A percentile compares a stretch with the other conserved stretches of the same genome.
These are phyloP conservation scores for Drosophila murphyi DNA, from an alignment of 1,140 invertebrate genomes.

Conservation along the genomic window DNA sequence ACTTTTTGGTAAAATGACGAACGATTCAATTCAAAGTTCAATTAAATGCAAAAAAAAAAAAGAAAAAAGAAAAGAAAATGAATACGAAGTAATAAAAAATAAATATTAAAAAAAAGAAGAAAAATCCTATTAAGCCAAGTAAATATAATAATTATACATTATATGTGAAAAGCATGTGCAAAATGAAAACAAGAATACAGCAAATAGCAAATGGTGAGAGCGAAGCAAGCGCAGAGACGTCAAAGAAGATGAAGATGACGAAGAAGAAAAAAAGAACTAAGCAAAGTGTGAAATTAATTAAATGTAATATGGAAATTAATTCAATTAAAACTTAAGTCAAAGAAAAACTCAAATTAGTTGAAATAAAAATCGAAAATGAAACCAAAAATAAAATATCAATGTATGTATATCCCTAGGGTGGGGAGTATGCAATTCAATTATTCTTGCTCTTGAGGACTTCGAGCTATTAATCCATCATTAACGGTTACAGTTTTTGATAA, in stretches of 20 bases:
- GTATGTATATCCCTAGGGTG: no score
- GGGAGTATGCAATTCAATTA: no score
- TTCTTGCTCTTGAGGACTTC: no score
- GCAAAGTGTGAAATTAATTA: slow-evolving; percentile 61
- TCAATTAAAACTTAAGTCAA: slow-evolving; percentile 52
- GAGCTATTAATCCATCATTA: no score
- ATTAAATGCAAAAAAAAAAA: slow-evolving; percentile 55
- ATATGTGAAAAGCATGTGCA: slow-evolving; percentile 38
- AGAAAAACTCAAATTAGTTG: slow-evolving; percentile 74
- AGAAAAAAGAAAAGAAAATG: slow-evolving; percentile 23
- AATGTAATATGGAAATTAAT: slow-evolving; percentile 56
- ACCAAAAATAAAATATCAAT: slow-evolving; percentile 41
- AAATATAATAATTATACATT: slow-evolving; percentile 64
- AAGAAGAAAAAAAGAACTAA: slow-evolving; percentile 32
- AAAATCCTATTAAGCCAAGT: slow-evolving; percentile 81
- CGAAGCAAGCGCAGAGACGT: slow-evolving; percentile 10
- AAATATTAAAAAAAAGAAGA: slow-evolving; percentile 34
- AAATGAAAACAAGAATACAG: slow-evolving; percentile 18
- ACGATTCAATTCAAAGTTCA: slow-evolving; percentile 79
- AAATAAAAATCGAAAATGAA: slow-evolving; percentile 64
- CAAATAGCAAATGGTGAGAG: slow-evolving; percentile 27
- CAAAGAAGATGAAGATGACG: slow-evolving; percentile 10
- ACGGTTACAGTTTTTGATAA: no score
- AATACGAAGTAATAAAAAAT: slow-evolving; percentile 18
- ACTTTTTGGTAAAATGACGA: slow-evolving; percentile 64